Conservation (phyloP, 2,888 invertebrate species). For the Conchocele bisecta region DNA sequence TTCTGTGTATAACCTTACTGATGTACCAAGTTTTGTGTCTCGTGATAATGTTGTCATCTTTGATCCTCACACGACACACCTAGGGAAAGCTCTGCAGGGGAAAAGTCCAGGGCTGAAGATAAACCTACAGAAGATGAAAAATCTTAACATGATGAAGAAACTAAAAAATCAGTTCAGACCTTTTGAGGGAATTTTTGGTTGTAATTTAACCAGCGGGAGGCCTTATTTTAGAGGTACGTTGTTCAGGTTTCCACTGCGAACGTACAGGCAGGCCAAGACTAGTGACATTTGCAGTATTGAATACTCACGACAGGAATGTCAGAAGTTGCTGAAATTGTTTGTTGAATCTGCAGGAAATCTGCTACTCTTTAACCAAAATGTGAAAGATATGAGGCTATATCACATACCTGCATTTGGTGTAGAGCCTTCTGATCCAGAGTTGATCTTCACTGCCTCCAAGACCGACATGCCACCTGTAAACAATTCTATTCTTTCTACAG, state of each 20-base stretch:
- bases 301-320: conserved; percentile 70
- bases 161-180: conserved; percentile 72
- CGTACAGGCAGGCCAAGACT: conserved; percentile 64
- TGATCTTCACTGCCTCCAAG: conserved; percentile 8
- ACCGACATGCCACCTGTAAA: neutral
- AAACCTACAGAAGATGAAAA: conserved; percentile 7
- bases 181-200: conserved; percentile 70
- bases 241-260: conserved; percentile 79
- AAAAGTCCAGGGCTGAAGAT: conserved; percentile 33
- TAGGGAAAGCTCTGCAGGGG: conserved; percentile 54
- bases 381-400: conserved; percentile 68
- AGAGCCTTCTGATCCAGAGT: conserved; percentile 11
- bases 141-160: conserved; percentile 41
- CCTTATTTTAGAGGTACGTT: conserved; percentile 72
- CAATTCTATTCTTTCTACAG: neutral
- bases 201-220: conserved; percentile 26
- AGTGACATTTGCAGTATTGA: conserved; percentile 71
- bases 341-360: conserved; percentile 70
- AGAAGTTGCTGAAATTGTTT: conserved; percentile 68
- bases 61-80: conserved; percentile 78
- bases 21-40: conserved; percentile 80
- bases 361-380: conserved; percentile 80
- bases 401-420: conserved; percentile 58
- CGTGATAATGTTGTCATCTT: conserved; percentile 77
- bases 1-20: conserved; percentile 80